Percentiles rank a stretch among this genome's conserved stretches.
These are phyloP conservation scores for Cheirogaleus major DNA, from an alignment of 2,797 vertebrate species.

Conservation along the genomic window DNA sequence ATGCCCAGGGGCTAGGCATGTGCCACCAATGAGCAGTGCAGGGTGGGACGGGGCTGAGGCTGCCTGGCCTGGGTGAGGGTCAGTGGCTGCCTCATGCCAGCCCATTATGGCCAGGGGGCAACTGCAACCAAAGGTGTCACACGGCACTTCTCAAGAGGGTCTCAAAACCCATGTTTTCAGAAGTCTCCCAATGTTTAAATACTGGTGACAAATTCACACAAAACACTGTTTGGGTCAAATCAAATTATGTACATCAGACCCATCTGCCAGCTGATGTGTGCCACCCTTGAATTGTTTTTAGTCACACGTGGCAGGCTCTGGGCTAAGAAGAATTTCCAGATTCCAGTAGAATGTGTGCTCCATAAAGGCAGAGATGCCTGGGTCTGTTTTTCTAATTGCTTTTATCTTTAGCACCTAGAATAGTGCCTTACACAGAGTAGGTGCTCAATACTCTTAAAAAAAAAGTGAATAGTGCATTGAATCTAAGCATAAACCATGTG, in stretches of 20 bases:
- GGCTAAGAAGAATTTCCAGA: background rate
- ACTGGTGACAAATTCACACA: background rate
- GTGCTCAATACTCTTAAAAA: background rate
- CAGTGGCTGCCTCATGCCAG: background rate
- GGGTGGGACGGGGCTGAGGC: too few species aligned
- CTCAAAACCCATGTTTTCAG: background rate
- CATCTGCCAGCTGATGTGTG: background rate
- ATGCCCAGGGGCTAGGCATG: background rate
- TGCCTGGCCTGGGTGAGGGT: background rate
- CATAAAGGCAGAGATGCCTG: background rate
- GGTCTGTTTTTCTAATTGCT: background rate
- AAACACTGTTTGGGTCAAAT: background rate
- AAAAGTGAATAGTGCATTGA: background rate
- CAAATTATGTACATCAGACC: background rate
- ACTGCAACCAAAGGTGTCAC: background rate
- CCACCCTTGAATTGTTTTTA: background rate
- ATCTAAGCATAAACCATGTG: slow-evolving; percentile 12
- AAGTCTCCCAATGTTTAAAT: background rate
- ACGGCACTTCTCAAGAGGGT: background rate
- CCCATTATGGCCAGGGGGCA: background rate
- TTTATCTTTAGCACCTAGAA: slow-evolving; percentile 32
- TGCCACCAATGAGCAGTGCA: background rate
- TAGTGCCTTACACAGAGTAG: background rate
- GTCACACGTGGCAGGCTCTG: background rate
- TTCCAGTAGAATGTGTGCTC: background rate